Conservation (phyloP, 1,140 invertebrate species). For the Amyelois transitella region DNA sequence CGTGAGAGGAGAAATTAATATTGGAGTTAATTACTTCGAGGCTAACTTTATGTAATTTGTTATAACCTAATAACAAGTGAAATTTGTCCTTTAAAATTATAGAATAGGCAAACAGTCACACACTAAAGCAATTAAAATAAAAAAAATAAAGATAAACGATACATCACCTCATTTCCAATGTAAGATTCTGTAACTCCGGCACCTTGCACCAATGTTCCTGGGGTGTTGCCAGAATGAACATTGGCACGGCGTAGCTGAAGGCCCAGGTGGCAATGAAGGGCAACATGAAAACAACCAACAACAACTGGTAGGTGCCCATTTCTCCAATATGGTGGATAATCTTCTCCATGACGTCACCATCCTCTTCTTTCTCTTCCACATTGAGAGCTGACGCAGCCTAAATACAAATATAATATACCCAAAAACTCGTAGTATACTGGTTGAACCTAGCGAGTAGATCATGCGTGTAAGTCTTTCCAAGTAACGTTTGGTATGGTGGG, state of each 20-base stretch:
- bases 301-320: conserved; percentile 39
- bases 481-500: no score
- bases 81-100: no score
- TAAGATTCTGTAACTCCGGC: conserved; percentile 33
- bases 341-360: conserved; percentile 18
- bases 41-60: no score
- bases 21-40: no score
- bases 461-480: no score
- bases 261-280: conserved; percentile 38
- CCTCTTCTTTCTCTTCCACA: background rate
- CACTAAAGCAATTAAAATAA: no score
- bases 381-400: background rate
- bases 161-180: conserved; percentile 32
- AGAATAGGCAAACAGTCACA: no score
- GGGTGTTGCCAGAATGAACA: conserved; percentile 48
- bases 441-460: no score
- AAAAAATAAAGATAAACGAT: background rate
- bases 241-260: conserved; percentile 41
- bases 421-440: no score
- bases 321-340: conserved; percentile 35
- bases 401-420: background rate
- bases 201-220: conserved; percentile 48
- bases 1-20: no score
- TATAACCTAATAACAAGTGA: no score
- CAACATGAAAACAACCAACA: conserved; percentile 36